These are phyloP conservation scores for Thinocorus orbignyianus DNA, from an alignment of 2,113 vertebrate species.

Conservation along the genomic window DNA sequence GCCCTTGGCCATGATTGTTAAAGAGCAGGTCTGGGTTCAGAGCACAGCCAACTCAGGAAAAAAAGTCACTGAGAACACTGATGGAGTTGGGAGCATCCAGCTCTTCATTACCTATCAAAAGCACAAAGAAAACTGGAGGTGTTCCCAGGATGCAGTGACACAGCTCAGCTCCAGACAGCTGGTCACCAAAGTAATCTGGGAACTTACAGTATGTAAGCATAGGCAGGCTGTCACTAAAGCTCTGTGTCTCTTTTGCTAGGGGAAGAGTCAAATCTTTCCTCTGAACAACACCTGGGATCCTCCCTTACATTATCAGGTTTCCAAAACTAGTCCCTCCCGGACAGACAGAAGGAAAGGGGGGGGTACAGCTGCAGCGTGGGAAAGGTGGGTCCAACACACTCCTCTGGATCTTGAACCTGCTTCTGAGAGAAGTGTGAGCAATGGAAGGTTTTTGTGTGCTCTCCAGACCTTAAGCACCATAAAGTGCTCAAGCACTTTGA, in stretches of 20 bases:
- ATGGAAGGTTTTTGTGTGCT: neutral
- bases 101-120: neutral
- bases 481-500: neutral
- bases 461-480: neutral
- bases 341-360: neutral
- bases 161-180: neutral
- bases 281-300: neutral
- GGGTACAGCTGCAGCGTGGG: neutral
- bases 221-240: neutral
- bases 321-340: neutral
- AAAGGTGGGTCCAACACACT: neutral
- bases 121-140: neutral
- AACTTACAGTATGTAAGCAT: neutral
- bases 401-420: neutral
- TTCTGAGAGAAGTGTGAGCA: neutral
- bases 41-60: accelerated
- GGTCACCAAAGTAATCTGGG: neutral
- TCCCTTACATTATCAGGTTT: neutral
- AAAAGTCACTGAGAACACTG: neutral
- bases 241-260: neutral
- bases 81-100: neutral
- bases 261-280: neutral
- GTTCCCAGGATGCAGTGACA: neutral
- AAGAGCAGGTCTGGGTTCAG: neutral
- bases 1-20: neutral